A percentile compares a stretch with the other conserved stretches of the same genome.
Conservation (phyloP, 2,113 vertebrate genomes). For the Phaetusa simplex region DNA sequence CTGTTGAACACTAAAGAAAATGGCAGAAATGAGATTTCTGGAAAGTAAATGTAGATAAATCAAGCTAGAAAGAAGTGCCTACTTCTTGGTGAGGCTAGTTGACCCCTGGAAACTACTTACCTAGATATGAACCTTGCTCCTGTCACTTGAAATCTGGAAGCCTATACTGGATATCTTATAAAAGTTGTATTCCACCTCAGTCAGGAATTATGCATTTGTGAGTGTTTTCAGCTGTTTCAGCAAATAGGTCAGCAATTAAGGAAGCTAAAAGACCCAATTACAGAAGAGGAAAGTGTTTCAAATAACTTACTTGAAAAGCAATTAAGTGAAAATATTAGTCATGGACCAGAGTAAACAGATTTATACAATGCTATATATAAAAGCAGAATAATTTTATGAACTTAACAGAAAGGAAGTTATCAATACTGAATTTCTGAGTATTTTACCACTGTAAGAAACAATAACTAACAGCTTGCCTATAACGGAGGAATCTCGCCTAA, state of each 20-base stretch:
- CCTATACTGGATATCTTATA: not conserved
- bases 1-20: not conserved
- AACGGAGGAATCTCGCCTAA: not conserved
- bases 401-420: not conserved
- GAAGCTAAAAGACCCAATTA: not conserved
- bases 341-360: not conserved
- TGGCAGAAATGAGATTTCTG: not conserved
- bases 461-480: not conserved
- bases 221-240: not conserved
- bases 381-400: not conserved
- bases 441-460: not conserved
- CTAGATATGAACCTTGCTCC: not conserved
- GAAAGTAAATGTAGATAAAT: not conserved
- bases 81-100: not conserved
- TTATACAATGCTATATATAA: not conserved
- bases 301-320: not conserved
- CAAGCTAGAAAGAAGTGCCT: not conserved
- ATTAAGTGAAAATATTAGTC: not conserved
- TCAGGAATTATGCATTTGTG: not conserved
- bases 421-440: not conserved
- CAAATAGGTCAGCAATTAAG: not conserved
- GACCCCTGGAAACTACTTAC: not conserved
- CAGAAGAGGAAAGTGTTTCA: not conserved
- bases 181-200: not conserved
- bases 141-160: not conserved